Base-by-base conservation (phyloP, 1,140 invertebrate species). In the Galleria mellonella region DNA sequence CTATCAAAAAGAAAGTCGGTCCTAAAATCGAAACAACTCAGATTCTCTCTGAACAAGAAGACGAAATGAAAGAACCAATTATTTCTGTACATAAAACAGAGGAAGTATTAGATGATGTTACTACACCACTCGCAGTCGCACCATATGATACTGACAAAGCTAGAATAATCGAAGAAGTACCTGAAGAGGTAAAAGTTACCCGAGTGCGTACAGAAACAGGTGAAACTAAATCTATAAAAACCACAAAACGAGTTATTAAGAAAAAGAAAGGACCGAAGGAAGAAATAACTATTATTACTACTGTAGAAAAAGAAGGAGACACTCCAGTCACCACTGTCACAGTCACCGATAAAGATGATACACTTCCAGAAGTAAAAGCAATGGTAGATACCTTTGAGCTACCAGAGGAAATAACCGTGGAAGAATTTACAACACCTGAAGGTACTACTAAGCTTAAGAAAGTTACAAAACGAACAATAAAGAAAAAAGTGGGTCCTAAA, bases 241-340 rank as follows among this genome's bases (percentile, higher is more conserved):
- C 61, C 4, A 62, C 49, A 55, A 52, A 61, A 28, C 67, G 67
- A 6, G 47, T 73, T 1, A 55, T 54, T 43, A 74, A 47, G 58
- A 75, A 72, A 52, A 69, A 74, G 29, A 75, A 66, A 45, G 87
- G 78, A 32, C 63, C 67, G 4, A 84, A 76, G 51, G 54, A 83
- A 53, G 69, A 85, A 63, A 69, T 81, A 1, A 87, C 76, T 8
- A 79, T 87, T 51, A 53, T 47, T 31, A 32, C 31, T 12, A 32
- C n/a, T 32, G 10, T 63, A 6, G 51, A 68, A 46, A 62, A 72
- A 35, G 55, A 64, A 27, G 47, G 35, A 2, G 77, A 81, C 57
- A 68, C 76, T 45, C 65, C 85, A n/a, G 50, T 67, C 13, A 58
- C 77, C 0, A 59, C 50, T 8, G 61, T 74, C 31, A 52, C 47